Percentiles rank a stretch among this genome's conserved stretches.
Conservation (phyloP, 2,888 invertebrate species). For the Cosmia pyralina region DNA sequence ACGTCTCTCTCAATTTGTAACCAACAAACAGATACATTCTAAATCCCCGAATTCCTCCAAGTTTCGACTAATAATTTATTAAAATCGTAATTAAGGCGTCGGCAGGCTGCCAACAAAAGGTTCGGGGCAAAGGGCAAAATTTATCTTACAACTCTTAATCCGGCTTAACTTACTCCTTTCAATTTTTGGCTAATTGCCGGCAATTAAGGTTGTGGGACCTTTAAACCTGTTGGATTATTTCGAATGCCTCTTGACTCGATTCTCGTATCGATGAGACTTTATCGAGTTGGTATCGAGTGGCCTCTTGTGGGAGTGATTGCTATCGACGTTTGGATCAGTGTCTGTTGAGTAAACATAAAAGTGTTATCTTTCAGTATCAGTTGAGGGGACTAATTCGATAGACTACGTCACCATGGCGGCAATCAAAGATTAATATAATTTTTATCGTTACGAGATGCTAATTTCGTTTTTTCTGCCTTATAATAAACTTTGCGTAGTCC, state of each 20-base stretch:
- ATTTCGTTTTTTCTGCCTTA: neutral
- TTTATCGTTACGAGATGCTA: neutral
- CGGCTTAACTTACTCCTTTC: constrained; percentile 62
- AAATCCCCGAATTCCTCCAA: constrained; percentile 64
- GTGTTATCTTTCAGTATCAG: constrained; percentile 3
- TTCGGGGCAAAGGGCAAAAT: constrained; percentile 66
- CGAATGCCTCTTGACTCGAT: constrained; percentile 44
- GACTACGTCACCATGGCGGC: neutral
- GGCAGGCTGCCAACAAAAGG: constrained; percentile 68
- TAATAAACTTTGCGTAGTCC: neutral
- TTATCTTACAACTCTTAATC: constrained; percentile 66
- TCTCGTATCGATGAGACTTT: constrained; percentile 40
- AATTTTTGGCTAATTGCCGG: constrained; percentile 69
- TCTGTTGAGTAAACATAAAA: constrained; percentile 33
- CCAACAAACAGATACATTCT: constrained; percentile 41
- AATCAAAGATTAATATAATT: neutral
- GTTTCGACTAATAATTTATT: constrained; percentile 76
- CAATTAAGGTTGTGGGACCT: constrained; percentile 59
- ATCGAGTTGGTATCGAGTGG: constrained; percentile 45
- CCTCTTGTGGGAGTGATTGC: constrained; percentile 38
- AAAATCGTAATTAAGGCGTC: constrained; percentile 76
- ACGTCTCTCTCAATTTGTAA: constrained; percentile 32
- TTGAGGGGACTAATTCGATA: constrained; percentile 20
- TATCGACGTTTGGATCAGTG: constrained; percentile 19
- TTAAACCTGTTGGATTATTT: constrained; percentile 47